Evolutionary conservation across 1,140 invertebrate species (phyloP).

Genomic region (Scylla paramamosain): DNA sequence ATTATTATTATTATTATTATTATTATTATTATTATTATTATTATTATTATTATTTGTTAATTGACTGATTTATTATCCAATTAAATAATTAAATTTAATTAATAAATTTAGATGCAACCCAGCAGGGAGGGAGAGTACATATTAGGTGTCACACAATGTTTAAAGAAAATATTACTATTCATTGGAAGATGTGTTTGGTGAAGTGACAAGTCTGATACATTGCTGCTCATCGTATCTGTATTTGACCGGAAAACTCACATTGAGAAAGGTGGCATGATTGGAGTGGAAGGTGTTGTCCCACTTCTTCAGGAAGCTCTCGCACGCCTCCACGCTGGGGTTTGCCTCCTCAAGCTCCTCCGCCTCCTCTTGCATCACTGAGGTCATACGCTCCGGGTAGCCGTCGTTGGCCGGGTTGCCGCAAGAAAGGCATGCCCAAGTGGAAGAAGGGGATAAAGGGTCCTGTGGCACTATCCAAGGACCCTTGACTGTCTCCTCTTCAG

Average conservation of each 20-base stretch:
- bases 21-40: too few relatives aligned
- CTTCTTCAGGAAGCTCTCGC: constrained; percentile 85
- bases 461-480: constrained; percentile 66
- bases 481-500: background rate
- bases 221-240: background rate
- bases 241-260: constrained; percentile 80
- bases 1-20: too few relatives aligned
- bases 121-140: too few relatives aligned
- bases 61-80: too few relatives aligned
- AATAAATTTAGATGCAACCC: too few relatives aligned
- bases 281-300: constrained; percentile 85
- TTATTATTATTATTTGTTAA: too few relatives aligned
- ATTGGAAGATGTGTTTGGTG: too few relatives aligned
- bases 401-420: constrained; percentile 83
- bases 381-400: constrained; percentile 84
- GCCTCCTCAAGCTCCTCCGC: constrained; percentile 84
- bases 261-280: constrained; percentile 89
- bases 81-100: too few relatives aligned
- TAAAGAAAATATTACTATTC: too few relatives aligned
- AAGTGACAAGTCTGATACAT: too few relatives aligned
- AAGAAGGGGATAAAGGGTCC: constrained; percentile 74
- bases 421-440: constrained; percentile 84
- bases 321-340: constrained; percentile 79
- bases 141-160: too few relatives aligned
- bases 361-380: constrained; percentile 87